Percentiles rank a stretch among this genome's conserved stretches.
phyloP scores from a whole-genome alignment of 2,888 invertebrate genomes.

The Parnassius mnemosyne region DNA sequence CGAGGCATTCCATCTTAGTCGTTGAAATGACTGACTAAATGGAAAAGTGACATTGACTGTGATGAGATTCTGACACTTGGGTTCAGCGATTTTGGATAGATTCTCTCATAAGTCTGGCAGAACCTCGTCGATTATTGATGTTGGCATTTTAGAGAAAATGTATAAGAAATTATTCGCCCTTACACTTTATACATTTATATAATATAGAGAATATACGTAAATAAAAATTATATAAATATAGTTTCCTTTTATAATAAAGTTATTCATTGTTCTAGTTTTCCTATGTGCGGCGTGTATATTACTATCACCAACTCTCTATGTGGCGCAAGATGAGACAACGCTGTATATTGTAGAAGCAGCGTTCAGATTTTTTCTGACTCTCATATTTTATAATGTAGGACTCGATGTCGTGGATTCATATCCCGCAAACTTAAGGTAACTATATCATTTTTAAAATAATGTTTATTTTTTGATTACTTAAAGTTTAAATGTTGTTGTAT shows the following conservation, averaged over 20 bases:
- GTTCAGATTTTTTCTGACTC: slow-evolving; percentile 67
- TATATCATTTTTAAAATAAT: slow-evolving; percentile 7
- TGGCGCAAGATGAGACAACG: slow-evolving; percentile 56
- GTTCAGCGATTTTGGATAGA: no score
- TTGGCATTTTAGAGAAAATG: no score
- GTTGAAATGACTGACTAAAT: no score
- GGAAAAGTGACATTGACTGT: no score
- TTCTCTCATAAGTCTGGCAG: no score
- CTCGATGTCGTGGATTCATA: slow-evolving; percentile 76
- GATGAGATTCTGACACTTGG: no score
- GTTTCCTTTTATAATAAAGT: neutral
- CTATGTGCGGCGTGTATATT: slow-evolving; percentile 61
- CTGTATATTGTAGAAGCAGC: slow-evolving; percentile 72
- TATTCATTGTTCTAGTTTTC: slow-evolving; percentile 44
- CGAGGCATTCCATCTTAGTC: no score
- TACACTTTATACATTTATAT: no score
- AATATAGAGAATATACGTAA: no score
- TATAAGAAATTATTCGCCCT: no score
- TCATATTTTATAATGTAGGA: slow-evolving; percentile 73
- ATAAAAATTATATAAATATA: no score
- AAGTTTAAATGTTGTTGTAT: slow-evolving; percentile 29
- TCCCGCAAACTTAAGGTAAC: slow-evolving; percentile 81
- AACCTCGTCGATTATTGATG: no score
- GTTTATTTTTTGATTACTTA: neutral
- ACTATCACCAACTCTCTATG: slow-evolving; percentile 74